A percentile compares a stretch with the other conserved stretches of the same genome.
Conservation (phyloP, 2,113 vertebrate genomes). For the Lontra canadensis region DNA sequence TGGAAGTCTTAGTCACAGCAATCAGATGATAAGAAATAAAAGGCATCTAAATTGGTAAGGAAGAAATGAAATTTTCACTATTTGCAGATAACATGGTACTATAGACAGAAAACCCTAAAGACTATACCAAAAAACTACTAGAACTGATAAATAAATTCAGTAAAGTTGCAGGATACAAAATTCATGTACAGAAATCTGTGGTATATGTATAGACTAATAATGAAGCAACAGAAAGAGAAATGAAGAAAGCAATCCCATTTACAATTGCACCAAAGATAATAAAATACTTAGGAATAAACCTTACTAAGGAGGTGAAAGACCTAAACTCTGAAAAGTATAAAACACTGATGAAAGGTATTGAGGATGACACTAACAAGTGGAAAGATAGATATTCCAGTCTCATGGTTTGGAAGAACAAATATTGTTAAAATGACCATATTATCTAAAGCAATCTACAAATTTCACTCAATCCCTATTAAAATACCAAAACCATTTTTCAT, state of each 20-base stretch:
- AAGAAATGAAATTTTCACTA: background rate
- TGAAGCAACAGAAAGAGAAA: background rate
- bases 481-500: background rate
- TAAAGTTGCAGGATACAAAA: background rate
- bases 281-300: background rate
- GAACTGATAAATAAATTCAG: background rate
- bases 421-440: background rate
- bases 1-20: background rate
- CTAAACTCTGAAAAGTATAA: background rate
- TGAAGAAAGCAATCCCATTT: background rate
- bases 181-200: background rate
- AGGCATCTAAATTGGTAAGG: background rate
- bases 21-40: background rate
- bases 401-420: background rate
- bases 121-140: background rate
- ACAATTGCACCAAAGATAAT: background rate
- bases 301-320: background rate
- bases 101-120: background rate
- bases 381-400: background rate
- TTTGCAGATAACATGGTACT: background rate
- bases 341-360: background rate
- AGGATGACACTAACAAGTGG: background rate
- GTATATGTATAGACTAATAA: background rate
- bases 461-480: background rate
- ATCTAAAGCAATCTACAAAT: background rate